Evolutionary conservation across 2,113 vertebrate genomes (phyloP), one percentile per base, ranked within the genome.

Genomic region (Ornithorhynchus anatinus): DNA sequence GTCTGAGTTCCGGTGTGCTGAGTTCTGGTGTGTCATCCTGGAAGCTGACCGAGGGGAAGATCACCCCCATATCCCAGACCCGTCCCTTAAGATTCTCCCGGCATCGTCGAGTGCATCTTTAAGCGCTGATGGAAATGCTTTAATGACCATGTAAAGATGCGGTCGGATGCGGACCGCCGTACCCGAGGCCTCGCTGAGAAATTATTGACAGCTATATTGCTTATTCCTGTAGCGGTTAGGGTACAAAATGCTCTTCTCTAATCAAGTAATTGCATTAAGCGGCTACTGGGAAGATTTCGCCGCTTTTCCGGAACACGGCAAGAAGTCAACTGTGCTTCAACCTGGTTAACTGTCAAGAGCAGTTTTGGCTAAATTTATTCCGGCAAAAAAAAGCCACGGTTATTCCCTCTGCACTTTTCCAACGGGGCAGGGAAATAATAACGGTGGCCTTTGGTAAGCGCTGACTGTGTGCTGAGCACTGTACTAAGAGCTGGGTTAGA

Each of bases 131-230:
- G 89, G 92, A 90, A 81, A 67, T 68, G 84, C 1, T 19, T 50
- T 91, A 91, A 91, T 78, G 88, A 88, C 79, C 75, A 81, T 75
- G 81, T 75, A 81, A 77, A 89, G 82, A 56, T 93, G 92, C 80
- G 92, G 90, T 91, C 71, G 72, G 69, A 74, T 27, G 69, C 70
- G 84, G 82, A 79, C 83, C 86, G 80, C 69, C 69, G 73, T 60
- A 71, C 78, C 84, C 57, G 69, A 68, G 83, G 84, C 79, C 61
- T 72, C 53, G 2, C 78, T 80, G 88, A 22, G 54, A 74, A 81
- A 85, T 87, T 93, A 94, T 94, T 72, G 94, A 95, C 92, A 89
- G 86, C 77, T 92, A 92, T 92, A 94, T 94, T 91, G 93, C 93
- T 86, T 89, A 87, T 89, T 75, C 89, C 79, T 94, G 93, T 95